A percentile compares a stretch with the other conserved stretches of the same genome.
Evolutionary conservation across 2,113 vertebrate genomes (phyloP).

Genomic region (Stigmatopora argus): DNA sequence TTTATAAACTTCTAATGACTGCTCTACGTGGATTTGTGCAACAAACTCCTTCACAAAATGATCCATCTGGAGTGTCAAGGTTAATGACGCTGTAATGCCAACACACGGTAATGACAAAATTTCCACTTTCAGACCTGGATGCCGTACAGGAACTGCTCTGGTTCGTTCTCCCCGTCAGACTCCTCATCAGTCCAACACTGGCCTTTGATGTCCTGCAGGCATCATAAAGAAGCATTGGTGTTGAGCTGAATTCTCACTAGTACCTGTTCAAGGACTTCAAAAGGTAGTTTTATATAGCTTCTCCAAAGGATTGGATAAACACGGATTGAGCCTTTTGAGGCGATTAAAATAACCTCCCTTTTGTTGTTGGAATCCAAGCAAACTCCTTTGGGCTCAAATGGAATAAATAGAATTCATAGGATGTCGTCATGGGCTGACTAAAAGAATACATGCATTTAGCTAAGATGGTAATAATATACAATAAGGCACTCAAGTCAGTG

Average conservation of each 20-base stretch:
- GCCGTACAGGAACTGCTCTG: constrained; percentile 93
- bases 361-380: not conserved
- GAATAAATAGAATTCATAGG: constrained; percentile 5
- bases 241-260: constrained; percentile 5
- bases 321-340: constrained; percentile 6
- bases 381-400: not conserved
- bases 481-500: too few species aligned
- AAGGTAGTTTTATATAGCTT: constrained; percentile 49
- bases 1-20: not conserved
- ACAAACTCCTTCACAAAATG: not conserved
- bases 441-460: not conserved
- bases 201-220: constrained; percentile 88
- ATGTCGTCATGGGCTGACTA: not conserved
- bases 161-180: constrained; percentile 96
- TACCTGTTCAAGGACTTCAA: constrained; percentile 41
- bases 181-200: constrained; percentile 98
- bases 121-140: constrained; percentile 79
- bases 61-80: constrained; percentile 1
- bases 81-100: not conserved
- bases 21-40: not conserved
- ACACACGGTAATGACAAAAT: not conserved
- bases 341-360: constrained; percentile 5
- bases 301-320: constrained; percentile 17
- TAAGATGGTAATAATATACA: not conserved
- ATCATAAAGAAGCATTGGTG: constrained; percentile 51